Base-by-base conservation (phyloP, 2,113 vertebrate genomes). In the Paradoxurus hermaphroditus region DNA sequence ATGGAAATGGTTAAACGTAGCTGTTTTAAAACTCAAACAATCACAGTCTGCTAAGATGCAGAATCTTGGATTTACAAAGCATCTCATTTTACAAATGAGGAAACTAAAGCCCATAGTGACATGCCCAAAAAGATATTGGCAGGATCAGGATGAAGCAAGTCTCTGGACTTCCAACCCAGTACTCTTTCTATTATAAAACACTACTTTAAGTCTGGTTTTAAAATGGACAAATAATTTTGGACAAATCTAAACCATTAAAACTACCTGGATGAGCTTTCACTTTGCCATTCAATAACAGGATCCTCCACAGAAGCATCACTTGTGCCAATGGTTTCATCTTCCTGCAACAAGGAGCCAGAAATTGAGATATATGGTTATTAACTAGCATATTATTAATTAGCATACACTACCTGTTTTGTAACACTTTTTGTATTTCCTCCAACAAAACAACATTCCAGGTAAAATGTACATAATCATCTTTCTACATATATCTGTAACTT, bases 241-340 rank as follows among this genome's bases (percentile, higher is more conserved):
- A 7, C 19, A 81, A 41, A 86, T 62, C 27, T 86, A 53, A 93
- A 83, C 2, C 7, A 94, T 67, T 75, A 73, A 95, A 93, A 88
- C 59, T 98, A 99, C 99, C 99, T 99, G 97, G 99, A 99, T 93
- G 99, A 99, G 98, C 99, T 99, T 98, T 99, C 99, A 73, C 99
- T 99, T 96, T 99, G 99, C 99, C 99, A 99, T 16, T 98, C 99
- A 93, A 99, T 94, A 94, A 99, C 99, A 29, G 98, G 99, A 67
- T 99, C 99, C 51, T 99, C 99, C 96, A 99, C 97, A 19, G 99
- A 99, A 5, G 98, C 99, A 12, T 99, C 99, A 7, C 99, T 99
- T 88, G 99, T 99, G 90, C 99, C 99, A 44, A 75, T 98, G n/a
- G 99, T 99, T 81, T 99, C 99, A 85, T 99, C 99, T 95, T 99